Percentiles rank a stretch among this genome's conserved stretches.
Evolutionary conservation across 2,888 invertebrate species (phyloP).

Genomic region (Nudaria mundana): DNA sequence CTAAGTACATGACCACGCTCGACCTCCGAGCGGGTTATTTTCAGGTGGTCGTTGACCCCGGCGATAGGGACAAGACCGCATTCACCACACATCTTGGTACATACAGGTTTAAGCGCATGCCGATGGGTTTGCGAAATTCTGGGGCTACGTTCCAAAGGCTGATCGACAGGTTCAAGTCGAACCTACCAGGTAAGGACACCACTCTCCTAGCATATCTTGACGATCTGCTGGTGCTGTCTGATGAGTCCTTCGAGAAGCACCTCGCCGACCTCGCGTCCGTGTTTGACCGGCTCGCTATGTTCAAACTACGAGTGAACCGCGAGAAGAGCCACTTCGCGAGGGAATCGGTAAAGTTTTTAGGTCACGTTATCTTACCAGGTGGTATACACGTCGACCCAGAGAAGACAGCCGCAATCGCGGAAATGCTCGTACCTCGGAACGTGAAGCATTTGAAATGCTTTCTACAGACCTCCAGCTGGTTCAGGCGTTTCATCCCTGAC

Average conservation of each 20-base stretch:
- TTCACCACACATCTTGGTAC: neutral
- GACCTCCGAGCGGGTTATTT: conserved; percentile 29
- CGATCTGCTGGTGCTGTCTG: too few relatives aligned
- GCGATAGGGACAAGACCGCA: too few relatives aligned
- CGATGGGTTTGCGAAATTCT: conserved; percentile 39
- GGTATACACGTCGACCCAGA: neutral
- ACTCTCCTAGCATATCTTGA: neutral
- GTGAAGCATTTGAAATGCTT: conserved; percentile 8
- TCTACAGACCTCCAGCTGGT: conserved; percentile 15
- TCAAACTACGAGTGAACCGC: conserved; percentile 28
- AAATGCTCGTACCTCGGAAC: neutral
- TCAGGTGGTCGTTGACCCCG: conserved; percentile 13
- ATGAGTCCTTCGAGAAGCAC: conserved; percentile 7
- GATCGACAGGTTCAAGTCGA: conserved; percentile 8
- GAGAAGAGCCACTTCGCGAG: neutral
- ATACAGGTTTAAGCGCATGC: conserved; percentile 37
- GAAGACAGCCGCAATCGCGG: neutral
- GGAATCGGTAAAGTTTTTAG: neutral
- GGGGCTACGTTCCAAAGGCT: conserved; percentile 36
- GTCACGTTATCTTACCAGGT: neutral
- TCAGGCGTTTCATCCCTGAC: conserved; percentile 16
- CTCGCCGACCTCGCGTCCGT: conserved; percentile 28
- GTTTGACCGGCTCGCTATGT: conserved; percentile 26
- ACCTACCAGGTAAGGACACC: neutral
- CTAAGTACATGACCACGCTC: conserved; percentile 21